Conservation (phyloP, 2,888 invertebrate species). For the Pasiphila rectangulata region DNA sequence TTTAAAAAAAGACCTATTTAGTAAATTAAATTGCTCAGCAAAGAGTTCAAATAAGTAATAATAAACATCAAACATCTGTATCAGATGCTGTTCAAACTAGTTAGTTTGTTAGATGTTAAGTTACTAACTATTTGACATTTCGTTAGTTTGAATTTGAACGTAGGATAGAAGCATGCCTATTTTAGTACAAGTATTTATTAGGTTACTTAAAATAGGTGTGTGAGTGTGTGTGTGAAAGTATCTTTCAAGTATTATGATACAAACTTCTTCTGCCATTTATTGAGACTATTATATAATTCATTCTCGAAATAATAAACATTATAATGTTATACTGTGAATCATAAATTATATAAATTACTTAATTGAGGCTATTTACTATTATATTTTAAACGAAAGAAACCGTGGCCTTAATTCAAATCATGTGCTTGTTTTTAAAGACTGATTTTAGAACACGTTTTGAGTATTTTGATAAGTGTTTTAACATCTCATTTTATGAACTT, state of each 20-base stretch:
- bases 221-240: slow-evolving; percentile 59
- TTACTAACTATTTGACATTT: slow-evolving; percentile 68
- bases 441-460: slow-evolving; percentile 17
- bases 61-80: slow-evolving; percentile 67
- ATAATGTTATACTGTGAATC: slow-evolving; percentile 8
- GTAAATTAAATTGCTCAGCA: slow-evolving; percentile 55
- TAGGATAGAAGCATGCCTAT: slow-evolving; percentile 74
- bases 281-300: slow-evolving; percentile 6
- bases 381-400: slow-evolving; percentile 22
- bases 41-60: slow-evolving; percentile 65
- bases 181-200: slow-evolving; percentile 77
- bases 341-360: no score
- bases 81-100: slow-evolving; percentile 78
- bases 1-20: slow-evolving; percentile 26
- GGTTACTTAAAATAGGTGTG: slow-evolving; percentile 63
- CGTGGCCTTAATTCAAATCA: slow-evolving; percentile 21
- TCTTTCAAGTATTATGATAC: slow-evolving; percentile 1
- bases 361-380: slow-evolving; percentile 20
- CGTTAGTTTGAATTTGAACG: slow-evolving; percentile 49
- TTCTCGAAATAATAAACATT: slow-evolving; percentile 11
- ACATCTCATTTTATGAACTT: slow-evolving; percentile 15
- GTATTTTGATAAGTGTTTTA: slow-evolving; percentile 1
- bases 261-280: slow-evolving; percentile 8
- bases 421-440: slow-evolving; percentile 25
- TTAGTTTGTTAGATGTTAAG: slow-evolving; percentile 57